Evolutionary conservation across 2,888 invertebrate species (phyloP).

Genomic region (Autographa gamma): DNA sequence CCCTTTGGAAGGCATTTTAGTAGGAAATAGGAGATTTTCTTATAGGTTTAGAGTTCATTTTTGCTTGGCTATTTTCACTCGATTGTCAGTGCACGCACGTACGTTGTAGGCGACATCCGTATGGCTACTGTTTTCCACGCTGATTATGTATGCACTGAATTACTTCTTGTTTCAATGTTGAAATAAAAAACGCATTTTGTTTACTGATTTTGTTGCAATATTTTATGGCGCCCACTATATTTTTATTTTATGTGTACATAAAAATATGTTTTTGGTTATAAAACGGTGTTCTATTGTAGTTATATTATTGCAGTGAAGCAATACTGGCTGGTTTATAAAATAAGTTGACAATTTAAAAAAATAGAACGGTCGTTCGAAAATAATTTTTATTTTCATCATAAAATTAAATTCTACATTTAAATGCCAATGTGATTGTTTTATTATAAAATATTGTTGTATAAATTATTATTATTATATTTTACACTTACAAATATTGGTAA

Average conservation of each 20-base stretch:
- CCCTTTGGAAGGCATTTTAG: constrained; percentile 25
- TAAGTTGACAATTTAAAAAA: not conserved
- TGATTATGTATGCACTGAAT: constrained; percentile 80
- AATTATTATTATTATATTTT: not conserved
- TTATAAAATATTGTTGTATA: not conserved
- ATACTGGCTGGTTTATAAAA: constrained; percentile 6
- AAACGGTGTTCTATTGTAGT: constrained; percentile 39
- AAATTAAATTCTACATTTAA: not conserved
- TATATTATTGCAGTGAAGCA: constrained; percentile 16
- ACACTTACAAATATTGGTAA: not conserved
- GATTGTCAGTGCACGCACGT: constrained; percentile 81
- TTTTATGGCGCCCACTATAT: constrained; percentile 47
- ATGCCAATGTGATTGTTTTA: not conserved
- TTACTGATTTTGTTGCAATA: constrained; percentile 59
- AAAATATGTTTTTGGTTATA: constrained; percentile 25
- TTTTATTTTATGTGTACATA: constrained; percentile 39
- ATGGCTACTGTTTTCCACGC: constrained; percentile 80
- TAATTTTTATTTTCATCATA: not conserved
- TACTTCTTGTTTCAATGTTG: constrained; percentile 64
- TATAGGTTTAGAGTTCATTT: constrained; percentile 59
- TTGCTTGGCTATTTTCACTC: constrained; percentile 62
- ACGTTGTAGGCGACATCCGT: constrained; percentile 78
- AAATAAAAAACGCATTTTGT: constrained; percentile 60
- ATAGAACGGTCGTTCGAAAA: not conserved
- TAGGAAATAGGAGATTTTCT: constrained; percentile 29